phyloP scores from a whole-genome alignment of 2,113 vertebrate species.

The Psittacara wagleri region DNA sequence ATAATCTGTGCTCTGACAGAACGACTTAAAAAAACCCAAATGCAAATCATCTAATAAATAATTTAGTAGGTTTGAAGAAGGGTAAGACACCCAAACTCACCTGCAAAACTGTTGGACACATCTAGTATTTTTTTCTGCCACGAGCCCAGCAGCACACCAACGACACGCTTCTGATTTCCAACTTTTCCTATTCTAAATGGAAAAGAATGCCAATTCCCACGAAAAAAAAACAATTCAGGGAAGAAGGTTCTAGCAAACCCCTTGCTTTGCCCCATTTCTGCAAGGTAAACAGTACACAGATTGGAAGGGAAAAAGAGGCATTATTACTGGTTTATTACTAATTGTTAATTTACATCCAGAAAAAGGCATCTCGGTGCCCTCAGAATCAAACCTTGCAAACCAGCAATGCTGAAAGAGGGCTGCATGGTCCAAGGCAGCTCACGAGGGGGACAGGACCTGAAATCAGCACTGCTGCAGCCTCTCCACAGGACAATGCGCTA shows the following conservation, averaged over 20 bases:
- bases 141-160: slow-evolving; percentile 93
- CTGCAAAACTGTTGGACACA: slow-evolving; percentile 98
- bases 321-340: accelerated
- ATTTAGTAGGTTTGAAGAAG: not conserved
- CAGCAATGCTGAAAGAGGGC: not conserved
- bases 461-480: not conserved
- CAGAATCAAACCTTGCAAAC: not conserved
- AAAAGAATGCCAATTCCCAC: not conserved
- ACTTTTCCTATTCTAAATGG: slow-evolving; percentile 92
- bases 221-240: accelerated
- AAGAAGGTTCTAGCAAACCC: not conserved
- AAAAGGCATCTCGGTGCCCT: accelerated
- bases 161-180: slow-evolving; percentile 96
- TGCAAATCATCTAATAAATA: not conserved
- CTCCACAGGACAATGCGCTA: not conserved
- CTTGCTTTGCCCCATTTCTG: accelerated
- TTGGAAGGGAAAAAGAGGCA: accelerated
- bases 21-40: not conserved
- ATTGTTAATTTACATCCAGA: not conserved
- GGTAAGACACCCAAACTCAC: slow-evolving; percentile 63
- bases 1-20: not conserved
- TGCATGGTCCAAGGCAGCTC: not conserved
- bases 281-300: not conserved
- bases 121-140: slow-evolving; percentile 98
- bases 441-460: not conserved